Evolutionary conservation across 2,888 invertebrate species (phyloP).

Genomic region (Drosophila eohydei): DNA sequence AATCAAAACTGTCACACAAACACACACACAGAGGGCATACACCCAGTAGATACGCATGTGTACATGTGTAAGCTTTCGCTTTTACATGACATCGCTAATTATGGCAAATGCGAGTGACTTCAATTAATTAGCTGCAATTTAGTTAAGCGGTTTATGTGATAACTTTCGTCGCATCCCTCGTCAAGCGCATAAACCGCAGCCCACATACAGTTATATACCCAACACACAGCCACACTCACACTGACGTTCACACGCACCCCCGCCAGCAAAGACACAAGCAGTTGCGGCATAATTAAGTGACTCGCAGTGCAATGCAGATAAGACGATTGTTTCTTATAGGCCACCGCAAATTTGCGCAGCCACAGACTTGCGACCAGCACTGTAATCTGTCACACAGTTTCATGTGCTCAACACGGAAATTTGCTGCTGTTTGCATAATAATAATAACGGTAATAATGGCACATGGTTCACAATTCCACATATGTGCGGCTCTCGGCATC

Average conservation of each 20-base stretch:
- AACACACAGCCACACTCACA: slow-evolving; percentile 4
- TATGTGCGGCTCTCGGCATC: slow-evolving; percentile 8
- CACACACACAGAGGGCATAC: neutral
- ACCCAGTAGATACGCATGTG: neutral
- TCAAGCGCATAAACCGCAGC: slow-evolving; percentile 50
- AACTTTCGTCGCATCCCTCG: slow-evolving; percentile 52
- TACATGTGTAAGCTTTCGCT: slow-evolving; percentile 42
- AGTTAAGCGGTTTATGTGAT: slow-evolving; percentile 67
- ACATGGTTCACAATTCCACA: slow-evolving; percentile 14
- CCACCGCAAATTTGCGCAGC: slow-evolving; percentile 45
- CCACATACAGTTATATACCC: slow-evolving; percentile 14
- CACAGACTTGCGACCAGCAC: slow-evolving; percentile 31
- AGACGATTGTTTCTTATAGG: slow-evolving; percentile 56
- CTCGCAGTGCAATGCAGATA: slow-evolving; percentile 42
- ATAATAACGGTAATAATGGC: slow-evolving; percentile 13
- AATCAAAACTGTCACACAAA: slow-evolving; percentile 34
- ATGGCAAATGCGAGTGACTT: slow-evolving; percentile 59
- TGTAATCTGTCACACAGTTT: slow-evolving; percentile 42
- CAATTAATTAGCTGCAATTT: slow-evolving; percentile 72
- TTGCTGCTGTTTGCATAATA: slow-evolving; percentile 5
- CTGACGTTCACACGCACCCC: neutral
- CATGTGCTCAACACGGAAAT: slow-evolving; percentile 7
- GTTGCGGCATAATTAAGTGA: slow-evolving; percentile 47
- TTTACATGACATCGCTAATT: slow-evolving; percentile 54
- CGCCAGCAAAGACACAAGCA: neutral